A percentile compares a stretch with the other conserved stretches of the same genome.
Conservation (phyloP, 2,797 vertebrate genomes). For the Bradypus variegatus region DNA sequence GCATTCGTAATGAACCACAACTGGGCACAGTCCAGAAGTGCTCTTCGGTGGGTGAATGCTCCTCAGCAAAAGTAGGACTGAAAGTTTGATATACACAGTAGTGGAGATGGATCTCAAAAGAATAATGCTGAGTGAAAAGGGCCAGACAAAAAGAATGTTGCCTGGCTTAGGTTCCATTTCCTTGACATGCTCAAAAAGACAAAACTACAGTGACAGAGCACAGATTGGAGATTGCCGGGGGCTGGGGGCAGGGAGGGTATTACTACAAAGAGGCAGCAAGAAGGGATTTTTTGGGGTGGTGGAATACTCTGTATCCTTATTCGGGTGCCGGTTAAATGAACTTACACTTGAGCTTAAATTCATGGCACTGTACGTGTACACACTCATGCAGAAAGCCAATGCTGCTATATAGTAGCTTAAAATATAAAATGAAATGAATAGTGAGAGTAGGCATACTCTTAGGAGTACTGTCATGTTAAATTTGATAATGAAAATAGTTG, state of each 20-base stretch:
- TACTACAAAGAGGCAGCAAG: background rate
- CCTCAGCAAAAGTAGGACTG: background rate
- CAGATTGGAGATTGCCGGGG: background rate
- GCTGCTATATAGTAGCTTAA: background rate
- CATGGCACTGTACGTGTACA: background rate
- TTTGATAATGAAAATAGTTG: background rate
- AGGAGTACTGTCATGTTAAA: background rate
- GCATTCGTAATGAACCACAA: background rate
- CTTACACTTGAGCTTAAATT: background rate
- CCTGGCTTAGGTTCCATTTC: background rate
- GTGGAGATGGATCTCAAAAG: background rate
- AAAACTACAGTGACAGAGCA: background rate
- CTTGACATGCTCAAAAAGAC: background rate
- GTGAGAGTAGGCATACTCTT: background rate
- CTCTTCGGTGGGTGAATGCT: background rate
- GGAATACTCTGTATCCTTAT: background rate
- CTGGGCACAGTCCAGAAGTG: background rate
- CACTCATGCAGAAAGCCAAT: background rate
- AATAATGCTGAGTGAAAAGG: background rate
- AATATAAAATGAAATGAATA: background rate
- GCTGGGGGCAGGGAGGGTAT: background rate
- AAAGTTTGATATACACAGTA: background rate
- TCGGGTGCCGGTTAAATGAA: background rate
- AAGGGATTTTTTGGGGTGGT: background rate
- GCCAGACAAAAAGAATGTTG: background rate